Evolutionary conservation across 2,888 invertebrate species (phyloP).

Genomic region (Scotopteryx bipunctaria): DNA sequence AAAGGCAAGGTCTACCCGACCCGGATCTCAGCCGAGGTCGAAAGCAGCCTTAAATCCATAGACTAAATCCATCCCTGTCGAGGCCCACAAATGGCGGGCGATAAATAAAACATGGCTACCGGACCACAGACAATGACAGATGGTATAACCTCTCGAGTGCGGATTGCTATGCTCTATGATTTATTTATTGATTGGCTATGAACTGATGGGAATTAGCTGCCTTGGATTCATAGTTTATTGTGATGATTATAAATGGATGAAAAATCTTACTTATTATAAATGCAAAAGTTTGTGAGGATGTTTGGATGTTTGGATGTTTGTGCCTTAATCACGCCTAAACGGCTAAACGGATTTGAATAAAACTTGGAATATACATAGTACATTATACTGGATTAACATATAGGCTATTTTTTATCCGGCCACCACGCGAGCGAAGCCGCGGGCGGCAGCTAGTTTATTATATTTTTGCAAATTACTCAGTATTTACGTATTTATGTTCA

Average conservation of each 20-base stretch:
- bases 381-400: no score
- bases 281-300: no score
- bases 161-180: conserved; percentile 26
- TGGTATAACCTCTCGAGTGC: conserved; percentile 30
- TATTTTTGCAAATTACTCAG: no score
- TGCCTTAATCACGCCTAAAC: no score
- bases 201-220: not conserved
- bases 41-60: conserved; percentile 17
- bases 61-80: conserved; percentile 24
- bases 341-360: no score
- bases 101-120: conserved; percentile 36
- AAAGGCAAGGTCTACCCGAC: not conserved
- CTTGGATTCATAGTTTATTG: not conserved
- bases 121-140: conserved; percentile 39
- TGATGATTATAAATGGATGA: not conserved
- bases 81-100: conserved; percentile 32
- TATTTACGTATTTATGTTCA: no score
- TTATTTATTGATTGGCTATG: conserved; percentile 27
- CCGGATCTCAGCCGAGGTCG: conserved; percentile 1
- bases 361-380: no score
- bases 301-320: no score
- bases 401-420: no score
- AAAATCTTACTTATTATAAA: no score
- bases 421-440: no score
- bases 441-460: no score